Evolutionary conservation across 92 coral and sea anemone genomes (phyloP).

Genomic region (Pocillopora grandis): DNA sequence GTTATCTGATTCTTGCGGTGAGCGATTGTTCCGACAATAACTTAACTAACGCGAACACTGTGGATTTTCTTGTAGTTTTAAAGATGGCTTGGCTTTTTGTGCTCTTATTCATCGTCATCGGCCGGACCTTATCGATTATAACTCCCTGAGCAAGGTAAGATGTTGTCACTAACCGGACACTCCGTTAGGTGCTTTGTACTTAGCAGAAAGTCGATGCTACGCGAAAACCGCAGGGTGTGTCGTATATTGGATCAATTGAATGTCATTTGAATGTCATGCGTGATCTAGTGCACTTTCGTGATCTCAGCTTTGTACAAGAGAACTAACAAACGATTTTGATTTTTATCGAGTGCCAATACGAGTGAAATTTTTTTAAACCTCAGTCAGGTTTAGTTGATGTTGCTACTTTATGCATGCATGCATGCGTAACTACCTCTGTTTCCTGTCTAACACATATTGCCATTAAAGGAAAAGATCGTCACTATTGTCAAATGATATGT

Average conservation of each 20-base stretch:
- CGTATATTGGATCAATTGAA: slow-evolving; percentile 31
- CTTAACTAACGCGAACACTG: background rate
- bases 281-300: slow-evolving; percentile 29
- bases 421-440: slow-evolving; percentile 18
- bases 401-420: background rate
- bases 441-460: slow-evolving; percentile 13
- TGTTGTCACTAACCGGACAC: slow-evolving; percentile 1
- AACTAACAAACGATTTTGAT: slow-evolving; percentile 1
- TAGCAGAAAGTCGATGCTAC: background rate
- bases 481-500: slow-evolving; percentile 10
- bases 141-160: slow-evolving; percentile 88
- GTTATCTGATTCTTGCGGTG: background rate
- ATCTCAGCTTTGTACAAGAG: background rate
- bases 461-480: slow-evolving; percentile 25
- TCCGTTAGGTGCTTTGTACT: slow-evolving; percentile 10
- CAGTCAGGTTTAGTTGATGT: background rate
- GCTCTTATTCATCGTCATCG: slow-evolving; percentile 98
- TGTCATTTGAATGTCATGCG: slow-evolving; percentile 46
- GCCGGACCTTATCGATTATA: slow-evolving; percentile 91
- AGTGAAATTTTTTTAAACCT: background rate
- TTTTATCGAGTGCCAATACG: slow-evolving; percentile 4
- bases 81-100: slow-evolving; percentile 99
- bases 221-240: slow-evolving; percentile 33
- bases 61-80: slow-evolving; percentile 70
- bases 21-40: background rate